Conservation (phyloP, 2,888 invertebrate species). For the Heliconius ismenius region DNA sequence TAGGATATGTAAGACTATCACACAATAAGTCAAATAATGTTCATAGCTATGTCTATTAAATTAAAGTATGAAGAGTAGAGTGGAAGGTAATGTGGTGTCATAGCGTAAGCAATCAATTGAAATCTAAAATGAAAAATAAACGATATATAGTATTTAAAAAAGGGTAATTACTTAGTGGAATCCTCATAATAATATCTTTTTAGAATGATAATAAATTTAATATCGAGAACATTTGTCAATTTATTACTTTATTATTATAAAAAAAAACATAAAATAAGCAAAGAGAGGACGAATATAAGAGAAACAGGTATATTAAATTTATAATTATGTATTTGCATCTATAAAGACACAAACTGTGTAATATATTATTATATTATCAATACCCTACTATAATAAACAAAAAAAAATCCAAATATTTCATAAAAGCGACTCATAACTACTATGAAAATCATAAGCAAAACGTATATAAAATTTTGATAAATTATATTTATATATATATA, state of each 20-base stretch:
- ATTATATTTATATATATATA: neutral
- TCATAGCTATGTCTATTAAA: neutral
- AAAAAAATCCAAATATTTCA: neutral
- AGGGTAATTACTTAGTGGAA: neutral
- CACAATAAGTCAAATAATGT: conserved; percentile 26
- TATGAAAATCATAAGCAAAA: neutral
- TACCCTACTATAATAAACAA: neutral
- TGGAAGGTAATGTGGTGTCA: neutral
- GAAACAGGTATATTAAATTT: neutral
- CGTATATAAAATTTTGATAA: neutral
- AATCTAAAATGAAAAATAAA: neutral
- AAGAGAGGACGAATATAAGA: neutral
- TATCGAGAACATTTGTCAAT: no score
- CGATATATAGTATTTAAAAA: neutral
- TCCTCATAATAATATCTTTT: neutral
- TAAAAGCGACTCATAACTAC: neutral
- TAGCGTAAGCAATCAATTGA: neutral
- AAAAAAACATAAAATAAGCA: neutral
- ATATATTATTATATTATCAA: neutral
- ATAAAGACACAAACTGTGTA: neutral
- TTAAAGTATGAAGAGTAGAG: neutral
- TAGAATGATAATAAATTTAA: neutral
- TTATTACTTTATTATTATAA: neutral
- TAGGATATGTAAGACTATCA: conserved; percentile 38
- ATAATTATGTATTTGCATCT: neutral